Base-by-base conservation (phyloP, 2,113 vertebrate genomes). In the rabbit (Oryctolagus cuniculus) region DNA sequence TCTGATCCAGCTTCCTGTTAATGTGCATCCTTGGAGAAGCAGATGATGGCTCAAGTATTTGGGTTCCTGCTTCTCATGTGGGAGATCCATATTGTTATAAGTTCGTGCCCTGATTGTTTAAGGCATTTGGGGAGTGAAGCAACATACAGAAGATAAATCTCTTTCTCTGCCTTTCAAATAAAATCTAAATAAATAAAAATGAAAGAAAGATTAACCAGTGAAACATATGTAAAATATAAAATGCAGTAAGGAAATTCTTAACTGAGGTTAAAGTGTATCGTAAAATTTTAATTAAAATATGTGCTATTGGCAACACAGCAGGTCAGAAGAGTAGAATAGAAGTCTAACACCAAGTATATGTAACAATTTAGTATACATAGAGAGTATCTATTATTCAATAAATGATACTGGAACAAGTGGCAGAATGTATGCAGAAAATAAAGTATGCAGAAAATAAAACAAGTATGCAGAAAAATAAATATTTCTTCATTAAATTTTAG, bases 251-350 rank as follows among this genome's bases (percentile, higher is more conserved):
- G 10, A 21, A 93, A 73, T 91, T 97, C 55, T 81, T 66, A 36
- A 2, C 13, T 36, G 51, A 70, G 29, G 90, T 79, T 82, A 90
- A 87, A 67, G n/a, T 89, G 0, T 61, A 29, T 53, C 85, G 80
- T 53, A 77, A 75, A 84, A 73, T 72, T 88, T 67, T 16, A 86
- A 69, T 63, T 81, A 77, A 93, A 88, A 88, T 79, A 12, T 27
- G 6, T 81, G 22, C 8, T 34, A 19, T 51, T 82, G 70, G 29
- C 38, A 66, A 58, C 38, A 34, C 19, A 92, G 5, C 5, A 75
- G 61, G n/a, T 74, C 22, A 49, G 8, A 10, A 84, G 9, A 64
- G 15, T 38, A 66, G 6, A 84, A 34, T 29, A 58, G 5, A 69
- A 84, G 12, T 49, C 55, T 19, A 53, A 10, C 75, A 53, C 38